These are phyloP conservation scores for Netelia inedita DNA, from an alignment of 2,888 invertebrate species.

Conservation along the genomic window DNA sequence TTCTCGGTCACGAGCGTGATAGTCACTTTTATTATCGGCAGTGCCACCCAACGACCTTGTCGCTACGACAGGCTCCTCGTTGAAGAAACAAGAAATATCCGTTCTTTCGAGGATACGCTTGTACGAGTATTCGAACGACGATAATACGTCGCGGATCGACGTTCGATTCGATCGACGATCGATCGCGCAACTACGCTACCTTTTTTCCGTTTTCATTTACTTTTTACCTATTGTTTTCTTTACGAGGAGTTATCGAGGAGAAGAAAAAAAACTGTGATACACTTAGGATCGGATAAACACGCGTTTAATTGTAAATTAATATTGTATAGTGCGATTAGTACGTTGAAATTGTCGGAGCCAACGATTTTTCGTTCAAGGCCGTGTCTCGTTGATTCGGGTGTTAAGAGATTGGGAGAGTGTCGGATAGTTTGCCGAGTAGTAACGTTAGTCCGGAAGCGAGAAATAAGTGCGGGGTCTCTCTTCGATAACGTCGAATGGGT, in stretches of 20 bases:
- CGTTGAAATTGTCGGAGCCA: background rate
- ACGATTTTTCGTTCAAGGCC: background rate
- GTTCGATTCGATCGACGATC: background rate
- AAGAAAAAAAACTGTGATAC: background rate
- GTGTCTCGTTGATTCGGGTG: background rate
- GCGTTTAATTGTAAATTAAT: background rate
- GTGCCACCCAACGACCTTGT: conserved; percentile 74
- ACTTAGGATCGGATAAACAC: background rate
- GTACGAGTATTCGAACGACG: conserved; percentile 47
- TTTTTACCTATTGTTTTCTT: background rate
- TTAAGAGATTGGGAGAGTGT: background rate
- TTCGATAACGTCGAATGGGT: conserved; percentile 39
- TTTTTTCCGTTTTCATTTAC: background rate
- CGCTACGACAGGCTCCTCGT: conserved; percentile 55
- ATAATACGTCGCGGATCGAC: background rate
- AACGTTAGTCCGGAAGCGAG: background rate
- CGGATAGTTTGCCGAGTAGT: background rate
- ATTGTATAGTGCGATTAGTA: background rate
- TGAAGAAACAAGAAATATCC: conserved; percentile 55
- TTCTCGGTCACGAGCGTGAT: conserved; percentile 77
- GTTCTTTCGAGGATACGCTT: conserved; percentile 52
- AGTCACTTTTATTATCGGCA: conserved; percentile 75
- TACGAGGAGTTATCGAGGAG: background rate
- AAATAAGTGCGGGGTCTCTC: conserved; percentile 6
- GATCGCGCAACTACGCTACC: background rate